Conservation (phyloP, 1,140 invertebrate genomes). For the Steinernema feltiae region DNA sequence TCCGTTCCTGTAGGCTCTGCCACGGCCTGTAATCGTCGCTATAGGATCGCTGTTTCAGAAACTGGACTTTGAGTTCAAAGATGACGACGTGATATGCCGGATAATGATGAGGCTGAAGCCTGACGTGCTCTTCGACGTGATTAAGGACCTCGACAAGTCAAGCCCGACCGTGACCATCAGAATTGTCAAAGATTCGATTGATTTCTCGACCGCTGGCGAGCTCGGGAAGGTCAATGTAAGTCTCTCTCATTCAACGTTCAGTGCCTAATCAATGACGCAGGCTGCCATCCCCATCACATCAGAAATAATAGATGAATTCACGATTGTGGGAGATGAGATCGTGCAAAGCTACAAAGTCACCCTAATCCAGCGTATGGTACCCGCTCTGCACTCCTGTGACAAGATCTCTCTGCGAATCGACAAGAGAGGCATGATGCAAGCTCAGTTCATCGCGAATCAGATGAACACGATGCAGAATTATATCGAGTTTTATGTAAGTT, state of each 20-base stretch:
- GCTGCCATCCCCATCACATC: background rate
- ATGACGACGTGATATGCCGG: background rate
- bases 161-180: background rate
- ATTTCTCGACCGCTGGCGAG: background rate
- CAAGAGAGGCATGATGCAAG: background rate
- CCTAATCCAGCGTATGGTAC: background rate
- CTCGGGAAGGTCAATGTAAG: background rate
- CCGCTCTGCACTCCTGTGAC: background rate
- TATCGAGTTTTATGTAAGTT: constrained; percentile 3
- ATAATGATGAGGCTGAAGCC: background rate
- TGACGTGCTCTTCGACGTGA: background rate
- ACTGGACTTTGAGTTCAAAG: background rate
- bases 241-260: background rate
- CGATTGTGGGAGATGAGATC: background rate
- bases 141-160: constrained; percentile 1
- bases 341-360: background rate
- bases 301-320: background rate
- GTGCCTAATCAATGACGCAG: background rate
- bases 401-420: background rate
- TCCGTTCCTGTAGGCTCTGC: background rate
- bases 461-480: background rate
- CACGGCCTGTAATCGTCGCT: background rate
- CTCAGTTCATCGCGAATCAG: background rate
- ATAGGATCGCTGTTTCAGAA: background rate
- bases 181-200: background rate